A percentile compares a stretch with the other conserved stretches of the same genome.
Conservation (phyloP, 1,140 invertebrate genomes). For the Drosophila nigromelanica region DNA sequence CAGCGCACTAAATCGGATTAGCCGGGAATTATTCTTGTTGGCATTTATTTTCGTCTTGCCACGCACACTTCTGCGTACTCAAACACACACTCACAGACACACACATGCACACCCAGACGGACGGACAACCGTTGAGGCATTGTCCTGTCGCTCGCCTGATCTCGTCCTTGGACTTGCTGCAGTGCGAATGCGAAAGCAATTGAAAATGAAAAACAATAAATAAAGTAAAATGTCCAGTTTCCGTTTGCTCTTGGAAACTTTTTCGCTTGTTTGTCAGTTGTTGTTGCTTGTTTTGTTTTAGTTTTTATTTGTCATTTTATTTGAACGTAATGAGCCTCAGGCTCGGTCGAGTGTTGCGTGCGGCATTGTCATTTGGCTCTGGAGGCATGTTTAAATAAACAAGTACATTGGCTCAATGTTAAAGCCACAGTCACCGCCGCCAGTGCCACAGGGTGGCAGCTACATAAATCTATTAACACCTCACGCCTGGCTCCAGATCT, state of each 20-base stretch:
- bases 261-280: conserved; percentile 47
- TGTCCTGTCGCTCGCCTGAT: conserved; percentile 24
- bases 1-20: conserved; percentile 77
- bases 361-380: conserved; percentile 48
- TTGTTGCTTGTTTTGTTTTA: conserved; percentile 35
- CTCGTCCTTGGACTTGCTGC: conserved; percentile 38
- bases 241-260: conserved; percentile 65
- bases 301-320: conserved; percentile 52
- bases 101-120: not conserved
- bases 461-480: conserved; percentile 81
- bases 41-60: conserved; percentile 70
- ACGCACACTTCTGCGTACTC: no score
- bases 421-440: conserved; percentile 35
- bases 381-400: conserved; percentile 50
- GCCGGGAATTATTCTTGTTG: conserved; percentile 77
- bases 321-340: conserved; percentile 61
- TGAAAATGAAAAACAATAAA: conserved; percentile 47
- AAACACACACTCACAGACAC: no score
- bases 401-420: conserved; percentile 51
- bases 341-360: conserved; percentile 53
- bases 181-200: conserved; percentile 26
- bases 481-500: conserved; percentile 39
- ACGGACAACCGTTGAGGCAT: conserved; percentile 33
- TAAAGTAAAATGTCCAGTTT: conserved; percentile 72
- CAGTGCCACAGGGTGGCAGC: conserved; percentile 23